Evolutionary conservation across 2,113 vertebrate species (phyloP).

Genomic region (Dendrocopos noguchii): DNA sequence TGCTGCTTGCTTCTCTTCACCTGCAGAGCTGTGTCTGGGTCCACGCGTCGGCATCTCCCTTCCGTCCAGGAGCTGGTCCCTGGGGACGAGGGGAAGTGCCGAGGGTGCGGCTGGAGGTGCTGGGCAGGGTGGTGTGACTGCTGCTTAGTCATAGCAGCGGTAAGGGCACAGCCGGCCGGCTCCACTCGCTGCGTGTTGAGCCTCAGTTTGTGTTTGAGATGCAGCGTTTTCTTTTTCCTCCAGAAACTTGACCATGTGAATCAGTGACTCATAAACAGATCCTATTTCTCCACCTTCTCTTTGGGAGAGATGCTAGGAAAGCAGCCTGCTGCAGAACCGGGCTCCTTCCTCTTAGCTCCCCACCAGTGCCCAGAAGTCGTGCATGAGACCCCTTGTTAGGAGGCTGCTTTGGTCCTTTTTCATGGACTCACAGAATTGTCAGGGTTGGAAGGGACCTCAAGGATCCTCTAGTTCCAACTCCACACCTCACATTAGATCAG

Average conservation of each 20-base stretch:
- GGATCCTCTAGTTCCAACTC: too few species aligned
- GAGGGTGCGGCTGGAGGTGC: background rate
- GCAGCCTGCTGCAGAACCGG: background rate
- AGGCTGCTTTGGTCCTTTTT: background rate
- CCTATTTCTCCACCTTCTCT: background rate
- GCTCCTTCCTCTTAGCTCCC: background rate
- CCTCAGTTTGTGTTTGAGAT: background rate
- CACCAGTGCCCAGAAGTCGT: fast-evolving
- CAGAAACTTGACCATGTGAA: slow-evolving; percentile 36
- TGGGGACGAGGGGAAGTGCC: background rate
- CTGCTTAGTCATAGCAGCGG: background rate
- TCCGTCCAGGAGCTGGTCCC: background rate
- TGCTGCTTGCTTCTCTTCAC: background rate
- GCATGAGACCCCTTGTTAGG: fast-evolving
- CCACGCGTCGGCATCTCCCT: background rate
- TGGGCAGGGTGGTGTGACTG: background rate
- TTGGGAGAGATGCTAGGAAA: background rate
- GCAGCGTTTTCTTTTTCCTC: background rate
- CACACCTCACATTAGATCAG: too few species aligned
- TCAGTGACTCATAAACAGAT: slow-evolving; percentile 16
- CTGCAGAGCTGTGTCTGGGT: background rate
- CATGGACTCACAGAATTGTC: too few species aligned
- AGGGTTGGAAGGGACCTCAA: too few species aligned
- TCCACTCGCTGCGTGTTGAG: background rate
- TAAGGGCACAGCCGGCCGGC: background rate